phyloP scores from a whole-genome alignment of 2,113 vertebrate species.

The Varanus salvator region DNA sequence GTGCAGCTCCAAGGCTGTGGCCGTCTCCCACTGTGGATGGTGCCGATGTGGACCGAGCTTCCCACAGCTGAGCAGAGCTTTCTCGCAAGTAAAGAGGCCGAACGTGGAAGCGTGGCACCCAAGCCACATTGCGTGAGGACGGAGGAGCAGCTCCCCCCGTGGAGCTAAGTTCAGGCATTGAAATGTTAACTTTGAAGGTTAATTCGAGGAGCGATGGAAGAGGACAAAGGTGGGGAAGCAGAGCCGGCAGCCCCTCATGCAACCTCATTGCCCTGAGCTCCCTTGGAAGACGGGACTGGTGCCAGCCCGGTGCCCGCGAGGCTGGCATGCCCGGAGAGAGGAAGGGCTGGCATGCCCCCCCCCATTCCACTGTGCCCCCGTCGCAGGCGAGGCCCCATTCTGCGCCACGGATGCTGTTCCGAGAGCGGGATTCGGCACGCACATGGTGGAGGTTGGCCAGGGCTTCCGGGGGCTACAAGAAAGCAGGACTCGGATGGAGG shows the following conservation, averaged over 20 bases:
- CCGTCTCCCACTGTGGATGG: too few relatives aligned
- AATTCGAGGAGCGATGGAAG: not conserved
- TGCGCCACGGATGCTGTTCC: too few relatives aligned
- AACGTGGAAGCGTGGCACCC: not conserved
- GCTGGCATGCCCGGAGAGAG: too few relatives aligned
- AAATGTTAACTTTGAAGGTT: not conserved
- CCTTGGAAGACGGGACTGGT: not conserved
- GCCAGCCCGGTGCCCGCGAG: not conserved
- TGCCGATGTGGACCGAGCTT: too few relatives aligned
- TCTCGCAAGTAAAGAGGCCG: not conserved
- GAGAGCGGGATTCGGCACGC: too few relatives aligned
- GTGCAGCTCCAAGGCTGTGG: conserved; percentile 45
- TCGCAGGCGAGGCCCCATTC: too few relatives aligned
- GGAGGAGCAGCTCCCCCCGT: not conserved
- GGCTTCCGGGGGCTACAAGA: too few relatives aligned
- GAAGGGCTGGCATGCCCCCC: too few relatives aligned
- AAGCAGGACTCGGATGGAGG: too few relatives aligned
- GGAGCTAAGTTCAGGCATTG: not conserved
- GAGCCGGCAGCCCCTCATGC: not conserved
- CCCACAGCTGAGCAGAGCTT: not conserved
- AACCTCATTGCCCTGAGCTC: not conserved
- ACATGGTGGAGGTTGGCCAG: too few relatives aligned
- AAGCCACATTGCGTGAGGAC: not conserved
- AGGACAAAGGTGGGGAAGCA: not conserved
- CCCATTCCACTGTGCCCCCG: too few relatives aligned